Conservation (phyloP, 1,140 invertebrate genomes). For the Sipha flava region DNA sequence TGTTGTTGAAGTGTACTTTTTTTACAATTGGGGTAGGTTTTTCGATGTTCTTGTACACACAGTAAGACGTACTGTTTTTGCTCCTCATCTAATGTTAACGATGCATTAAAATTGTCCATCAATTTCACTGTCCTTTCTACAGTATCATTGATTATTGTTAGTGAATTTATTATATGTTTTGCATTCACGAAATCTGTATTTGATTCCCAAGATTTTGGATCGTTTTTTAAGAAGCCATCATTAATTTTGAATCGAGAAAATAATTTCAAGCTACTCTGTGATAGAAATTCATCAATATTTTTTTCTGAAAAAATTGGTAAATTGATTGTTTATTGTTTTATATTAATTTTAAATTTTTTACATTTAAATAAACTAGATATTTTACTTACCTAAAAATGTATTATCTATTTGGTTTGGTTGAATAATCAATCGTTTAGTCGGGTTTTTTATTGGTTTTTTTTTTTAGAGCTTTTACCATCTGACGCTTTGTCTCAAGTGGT, state of each 20-base stretch:
- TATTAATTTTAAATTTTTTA: too few relatives aligned
- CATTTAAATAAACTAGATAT: too few relatives aligned
- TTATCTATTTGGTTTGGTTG: too few relatives aligned
- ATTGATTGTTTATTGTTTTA: too few relatives aligned
- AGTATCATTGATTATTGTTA: slow-evolving; percentile 30
- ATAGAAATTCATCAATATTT: slow-evolving; percentile 32
- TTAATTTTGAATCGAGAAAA: background rate
- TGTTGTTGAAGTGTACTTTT: background rate
- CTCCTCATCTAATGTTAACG: slow-evolving; percentile 21
- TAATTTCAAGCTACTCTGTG: background rate
- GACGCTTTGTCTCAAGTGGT: too few relatives aligned
- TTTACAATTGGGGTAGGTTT: background rate
- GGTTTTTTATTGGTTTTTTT: too few relatives aligned
- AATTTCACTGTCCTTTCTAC: slow-evolving; percentile 27
- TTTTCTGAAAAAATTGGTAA: too few relatives aligned
- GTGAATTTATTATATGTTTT: slow-evolving; percentile 31
- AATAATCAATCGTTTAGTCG: too few relatives aligned
- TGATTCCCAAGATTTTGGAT: background rate
- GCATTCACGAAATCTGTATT: background rate
- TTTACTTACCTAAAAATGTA: too few relatives aligned
- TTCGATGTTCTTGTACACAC: background rate
- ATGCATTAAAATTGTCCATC: slow-evolving; percentile 14
- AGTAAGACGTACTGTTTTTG: slow-evolving; percentile 9
- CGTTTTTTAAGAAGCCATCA: background rate
- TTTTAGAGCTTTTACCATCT: slow-evolving; percentile 36